phyloP scores from a whole-genome alignment of 2,113 vertebrate genomes.

The Pogonocichla stellata region DNA sequence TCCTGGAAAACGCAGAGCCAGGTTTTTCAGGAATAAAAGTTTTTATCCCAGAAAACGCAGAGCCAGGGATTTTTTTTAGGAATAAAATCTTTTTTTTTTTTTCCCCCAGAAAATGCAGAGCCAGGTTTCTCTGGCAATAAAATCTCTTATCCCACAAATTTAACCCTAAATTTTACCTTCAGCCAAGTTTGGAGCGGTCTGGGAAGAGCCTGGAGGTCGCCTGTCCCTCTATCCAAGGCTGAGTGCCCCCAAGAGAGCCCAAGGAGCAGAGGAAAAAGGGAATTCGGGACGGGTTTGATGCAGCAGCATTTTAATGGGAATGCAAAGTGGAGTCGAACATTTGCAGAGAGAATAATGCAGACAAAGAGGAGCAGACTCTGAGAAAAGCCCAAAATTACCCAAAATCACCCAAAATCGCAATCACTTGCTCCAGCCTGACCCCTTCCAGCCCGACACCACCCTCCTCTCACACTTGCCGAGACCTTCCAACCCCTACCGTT shows the following conservation, averaged over 20 bases:
- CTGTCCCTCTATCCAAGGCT: neutral
- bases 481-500: neutral
- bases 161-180: neutral
- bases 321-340: slow-evolving; percentile 27
- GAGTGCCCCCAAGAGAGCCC: neutral
- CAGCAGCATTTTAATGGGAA: slow-evolving; percentile 56
- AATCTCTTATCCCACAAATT: too few relatives aligned
- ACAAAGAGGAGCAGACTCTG: neutral
- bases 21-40: neutral
- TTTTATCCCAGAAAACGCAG: neutral
- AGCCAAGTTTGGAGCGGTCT: neutral
- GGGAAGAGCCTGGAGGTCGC: neutral
- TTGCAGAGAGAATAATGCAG: slow-evolving; percentile 17
- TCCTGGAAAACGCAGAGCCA: neutral
- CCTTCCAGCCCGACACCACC: neutral
- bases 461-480: neutral
- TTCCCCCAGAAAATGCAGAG: neutral
- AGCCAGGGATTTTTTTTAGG: neutral
- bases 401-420: neutral
- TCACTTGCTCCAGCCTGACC: neutral
- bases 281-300: slow-evolving; percentile 34
- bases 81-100: too few relatives aligned
- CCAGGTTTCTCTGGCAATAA: neutral
- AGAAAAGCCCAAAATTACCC: neutral
- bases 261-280: slow-evolving; percentile 39